Percentiles rank a stretch among this genome's conserved stretches.
These are phyloP conservation scores for Lithobius niger DNA, from an alignment of 1,140 invertebrate species.

Conservation along the genomic window DNA sequence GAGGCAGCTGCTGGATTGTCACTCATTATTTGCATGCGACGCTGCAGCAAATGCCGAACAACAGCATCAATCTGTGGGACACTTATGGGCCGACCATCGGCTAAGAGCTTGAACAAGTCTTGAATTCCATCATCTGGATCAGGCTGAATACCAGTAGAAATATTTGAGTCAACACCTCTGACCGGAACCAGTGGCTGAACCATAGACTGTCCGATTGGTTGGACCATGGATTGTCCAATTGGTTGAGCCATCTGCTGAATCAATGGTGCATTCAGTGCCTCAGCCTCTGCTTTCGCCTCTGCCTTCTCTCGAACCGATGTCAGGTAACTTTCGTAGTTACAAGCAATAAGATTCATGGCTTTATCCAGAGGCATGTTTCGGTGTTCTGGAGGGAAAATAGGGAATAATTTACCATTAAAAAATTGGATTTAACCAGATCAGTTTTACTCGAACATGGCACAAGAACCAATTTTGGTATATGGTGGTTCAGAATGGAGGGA, in stretches of 20 bases:
- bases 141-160: not conserved
- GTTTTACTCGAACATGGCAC: no score
- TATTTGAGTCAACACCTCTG: not conserved
- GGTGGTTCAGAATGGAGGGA: no score
- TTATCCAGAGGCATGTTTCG: constrained; percentile 90
- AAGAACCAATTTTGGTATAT: no score
- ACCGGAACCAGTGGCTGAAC: constrained; percentile 3
- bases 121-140: constrained; percentile 34
- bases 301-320: constrained; percentile 13
- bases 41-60: constrained; percentile 60
- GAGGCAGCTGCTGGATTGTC: not conserved
- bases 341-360: constrained; percentile 58
- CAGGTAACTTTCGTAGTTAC: constrained; percentile 66
- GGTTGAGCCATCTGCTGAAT: no score
- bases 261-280: no score
- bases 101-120: constrained; percentile 59
- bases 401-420: not conserved
- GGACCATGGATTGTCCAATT: no score
- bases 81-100: constrained; percentile 63
- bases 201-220: no score
- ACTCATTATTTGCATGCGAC: constrained; percentile 39
- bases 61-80: constrained; percentile 65
- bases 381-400: constrained; percentile 47
- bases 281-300: no score
- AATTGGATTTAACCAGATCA: no score